Evolutionary conservation across 1,140 invertebrate species (phyloP).

Genomic region (Drosophila kohkoa): DNA sequence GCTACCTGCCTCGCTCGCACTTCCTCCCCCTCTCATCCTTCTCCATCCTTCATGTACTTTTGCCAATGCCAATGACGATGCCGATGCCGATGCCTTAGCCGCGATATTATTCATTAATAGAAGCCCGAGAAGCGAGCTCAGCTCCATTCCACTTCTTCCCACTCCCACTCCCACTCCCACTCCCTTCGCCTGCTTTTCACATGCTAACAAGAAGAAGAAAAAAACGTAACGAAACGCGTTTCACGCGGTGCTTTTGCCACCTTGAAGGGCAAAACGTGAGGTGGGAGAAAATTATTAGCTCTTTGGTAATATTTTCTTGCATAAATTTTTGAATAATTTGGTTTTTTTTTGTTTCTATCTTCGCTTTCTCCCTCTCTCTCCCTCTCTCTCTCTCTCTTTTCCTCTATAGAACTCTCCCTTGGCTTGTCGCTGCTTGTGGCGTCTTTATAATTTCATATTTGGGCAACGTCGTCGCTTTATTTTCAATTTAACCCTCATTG

Average conservation of each 20-base stretch:
- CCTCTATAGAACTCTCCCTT: neutral
- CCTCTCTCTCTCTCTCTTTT: constrained; percentile 6
- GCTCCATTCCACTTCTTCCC: constrained; percentile 14
- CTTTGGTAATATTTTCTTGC: constrained; percentile 85
- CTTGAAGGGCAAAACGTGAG: constrained; percentile 49
- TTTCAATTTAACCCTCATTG: constrained; percentile 83
- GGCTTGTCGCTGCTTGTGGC: constrained; percentile 26
- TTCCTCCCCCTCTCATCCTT: neutral
- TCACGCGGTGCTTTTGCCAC: constrained; percentile 76
- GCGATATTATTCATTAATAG: constrained; percentile 83
- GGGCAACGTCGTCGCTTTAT: constrained; percentile 67
- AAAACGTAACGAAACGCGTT: constrained; percentile 25
- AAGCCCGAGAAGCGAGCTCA: constrained; percentile 45
- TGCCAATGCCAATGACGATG: constrained; percentile 38
- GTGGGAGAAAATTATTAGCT: constrained; percentile 83
- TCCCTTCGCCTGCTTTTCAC: neutral
- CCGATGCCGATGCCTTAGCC: constrained; percentile 63
- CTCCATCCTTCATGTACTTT: neutral
- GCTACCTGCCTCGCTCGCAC: neutral
- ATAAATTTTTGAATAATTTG: constrained; percentile 83
- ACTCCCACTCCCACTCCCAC: neutral
- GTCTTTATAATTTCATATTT: constrained; percentile 59
- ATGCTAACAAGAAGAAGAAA: neutral
- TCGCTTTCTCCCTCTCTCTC: neutral
- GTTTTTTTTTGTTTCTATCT: constrained; percentile 24